A percentile compares a stretch with the other conserved stretches of the same genome.
These are phyloP conservation scores for Antigone vipio DNA, from an alignment of 2,113 vertebrate species.

Conservation along the genomic window DNA sequence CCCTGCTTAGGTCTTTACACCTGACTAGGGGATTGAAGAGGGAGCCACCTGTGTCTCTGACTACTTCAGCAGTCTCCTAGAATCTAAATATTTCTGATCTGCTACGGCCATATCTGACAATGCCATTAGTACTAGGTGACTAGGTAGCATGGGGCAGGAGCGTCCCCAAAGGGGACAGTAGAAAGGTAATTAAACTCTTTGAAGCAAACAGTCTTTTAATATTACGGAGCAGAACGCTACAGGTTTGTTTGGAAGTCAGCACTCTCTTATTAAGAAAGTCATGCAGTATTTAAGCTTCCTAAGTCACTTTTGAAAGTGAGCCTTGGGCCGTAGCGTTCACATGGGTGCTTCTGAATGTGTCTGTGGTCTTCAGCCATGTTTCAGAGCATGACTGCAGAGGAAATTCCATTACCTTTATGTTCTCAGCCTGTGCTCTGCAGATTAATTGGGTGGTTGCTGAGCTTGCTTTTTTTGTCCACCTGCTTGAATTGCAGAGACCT, in stretches of 20 bases:
- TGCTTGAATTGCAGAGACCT: neutral
- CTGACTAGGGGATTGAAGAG: neutral
- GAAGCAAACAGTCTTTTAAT: slow-evolving; percentile 12
- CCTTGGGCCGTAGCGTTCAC: neutral
- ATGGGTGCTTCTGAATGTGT: neutral
- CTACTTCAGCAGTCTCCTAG: neutral
- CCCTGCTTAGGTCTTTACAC: neutral
- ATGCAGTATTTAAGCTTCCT: neutral
- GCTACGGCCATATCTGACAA: neutral
- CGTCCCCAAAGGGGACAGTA: neutral
- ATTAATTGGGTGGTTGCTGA: neutral
- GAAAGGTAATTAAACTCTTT: neutral
- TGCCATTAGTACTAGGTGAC: neutral
- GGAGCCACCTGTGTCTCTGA: neutral
- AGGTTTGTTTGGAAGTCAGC: neutral
- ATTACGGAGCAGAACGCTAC: neutral
- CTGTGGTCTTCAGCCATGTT: neutral
- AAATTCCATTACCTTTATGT: neutral
- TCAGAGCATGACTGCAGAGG: neutral
- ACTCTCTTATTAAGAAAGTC: neutral
- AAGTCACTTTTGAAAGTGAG: neutral
- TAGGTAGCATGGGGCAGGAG: neutral
- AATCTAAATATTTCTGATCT: neutral
- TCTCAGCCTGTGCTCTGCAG: neutral
- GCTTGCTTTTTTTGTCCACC: neutral